These are phyloP conservation scores for Panulirus ornatus DNA, from an alignment of 1,140 invertebrate species.

Conservation along the genomic window DNA sequence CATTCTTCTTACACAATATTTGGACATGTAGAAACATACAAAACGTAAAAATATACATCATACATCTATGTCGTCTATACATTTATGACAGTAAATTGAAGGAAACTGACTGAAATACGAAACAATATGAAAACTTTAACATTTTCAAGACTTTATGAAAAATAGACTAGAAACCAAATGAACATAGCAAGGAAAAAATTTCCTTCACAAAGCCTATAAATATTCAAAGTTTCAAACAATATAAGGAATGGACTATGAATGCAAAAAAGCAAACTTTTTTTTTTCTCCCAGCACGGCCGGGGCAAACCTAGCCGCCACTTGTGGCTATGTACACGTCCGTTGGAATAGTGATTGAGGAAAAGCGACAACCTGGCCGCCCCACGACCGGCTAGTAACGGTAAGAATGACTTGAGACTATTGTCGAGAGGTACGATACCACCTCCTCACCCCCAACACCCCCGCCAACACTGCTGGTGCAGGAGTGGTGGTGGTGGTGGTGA, in stretches of 20 bases:
- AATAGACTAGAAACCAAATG: constrained; percentile 70
- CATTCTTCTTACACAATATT: constrained; percentile 70
- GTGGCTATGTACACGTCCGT: not conserved
- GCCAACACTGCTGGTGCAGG: no score
- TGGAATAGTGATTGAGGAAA: not conserved
- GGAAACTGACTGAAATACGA: constrained; percentile 42
- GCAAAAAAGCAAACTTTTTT: constrained; percentile 28
- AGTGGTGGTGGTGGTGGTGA: not conserved
- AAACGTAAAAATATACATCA: constrained; percentile 73
- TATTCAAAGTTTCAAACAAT: constrained; percentile 67
- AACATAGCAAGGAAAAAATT: constrained; percentile 58
- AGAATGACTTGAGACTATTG: constrained; percentile 39
- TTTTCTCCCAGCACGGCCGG: not conserved
- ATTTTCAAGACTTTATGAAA: constrained; percentile 50
- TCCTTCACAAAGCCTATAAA: constrained; percentile 56
- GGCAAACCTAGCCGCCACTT: not conserved
- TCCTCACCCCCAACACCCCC: no score
- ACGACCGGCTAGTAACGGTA: not conserved
- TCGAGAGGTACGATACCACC: no score
- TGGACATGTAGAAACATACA: constrained; percentile 73
- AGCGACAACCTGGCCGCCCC: not conserved
- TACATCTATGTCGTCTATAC: constrained; percentile 70
- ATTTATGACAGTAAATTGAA: constrained; percentile 50
- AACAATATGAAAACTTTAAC: constrained; percentile 43
- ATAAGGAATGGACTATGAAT: constrained; percentile 71